Conservation (phyloP, 2,113 vertebrate species). For the Fregata magnificens region DNA sequence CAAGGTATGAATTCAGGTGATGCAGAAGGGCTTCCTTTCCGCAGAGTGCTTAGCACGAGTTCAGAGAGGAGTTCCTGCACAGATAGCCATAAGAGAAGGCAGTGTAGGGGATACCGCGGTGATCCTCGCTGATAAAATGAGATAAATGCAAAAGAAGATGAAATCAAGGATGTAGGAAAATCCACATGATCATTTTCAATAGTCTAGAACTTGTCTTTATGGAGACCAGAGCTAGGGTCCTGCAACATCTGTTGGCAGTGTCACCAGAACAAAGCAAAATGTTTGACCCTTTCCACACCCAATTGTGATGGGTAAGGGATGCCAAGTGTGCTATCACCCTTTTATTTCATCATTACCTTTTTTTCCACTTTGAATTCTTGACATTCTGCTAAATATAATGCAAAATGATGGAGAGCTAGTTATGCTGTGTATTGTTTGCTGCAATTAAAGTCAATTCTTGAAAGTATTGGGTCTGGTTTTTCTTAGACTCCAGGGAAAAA, state of each 20-base stretch:
- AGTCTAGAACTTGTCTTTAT: not conserved
- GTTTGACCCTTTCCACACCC: not conserved
- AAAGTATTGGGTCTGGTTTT: not conserved
- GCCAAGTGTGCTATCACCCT: not conserved
- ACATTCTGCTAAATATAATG: not conserved
- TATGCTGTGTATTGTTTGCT: not conserved
- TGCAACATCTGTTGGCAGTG: not conserved
- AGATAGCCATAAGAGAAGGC: not conserved
- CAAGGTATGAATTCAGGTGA: not conserved
- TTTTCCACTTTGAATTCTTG: not conserved
- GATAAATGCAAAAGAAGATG: not conserved
- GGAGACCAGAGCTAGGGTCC: not conserved
- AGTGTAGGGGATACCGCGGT: not conserved
- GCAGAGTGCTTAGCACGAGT: rapidly evolving
- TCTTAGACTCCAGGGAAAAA: not conserved
- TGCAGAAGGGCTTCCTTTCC: not conserved
- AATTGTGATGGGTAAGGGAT: not conserved
- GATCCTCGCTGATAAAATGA: not conserved
- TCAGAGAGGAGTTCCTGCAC: not conserved
- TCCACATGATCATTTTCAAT: not conserved
- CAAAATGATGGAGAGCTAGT: not conserved
- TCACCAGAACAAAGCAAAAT: not conserved
- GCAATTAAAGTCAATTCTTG: slow-evolving; percentile 8
- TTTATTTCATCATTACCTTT: not conserved
- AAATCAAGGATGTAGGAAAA: not conserved